Evolutionary conservation across 2,797 vertebrate genomes (phyloP).

Genomic region (Lacerta bilineata): DNA sequence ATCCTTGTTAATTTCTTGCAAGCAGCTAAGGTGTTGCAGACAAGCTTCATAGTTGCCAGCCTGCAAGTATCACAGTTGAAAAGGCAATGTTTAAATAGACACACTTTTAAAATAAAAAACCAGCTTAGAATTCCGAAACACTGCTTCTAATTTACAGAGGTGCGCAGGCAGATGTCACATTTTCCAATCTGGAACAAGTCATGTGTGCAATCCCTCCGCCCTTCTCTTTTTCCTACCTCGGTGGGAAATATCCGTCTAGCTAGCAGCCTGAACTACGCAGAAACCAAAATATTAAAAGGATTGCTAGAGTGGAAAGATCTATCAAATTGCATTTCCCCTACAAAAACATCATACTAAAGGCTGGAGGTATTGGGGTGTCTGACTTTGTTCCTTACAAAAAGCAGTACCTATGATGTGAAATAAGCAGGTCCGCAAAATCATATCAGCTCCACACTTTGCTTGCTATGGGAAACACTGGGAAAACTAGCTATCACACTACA

Average conservation of each 20-base stretch:
- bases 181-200: not conserved
- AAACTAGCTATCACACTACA: not conserved
- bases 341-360: not conserved
- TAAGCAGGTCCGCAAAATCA: not conserved
- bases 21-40: slow-evolving; percentile 88
- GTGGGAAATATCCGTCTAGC: not conserved
- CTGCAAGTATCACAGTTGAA: slow-evolving; percentile 78
- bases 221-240: too few species aligned
- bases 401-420: not conserved
- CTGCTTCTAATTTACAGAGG: not conserved
- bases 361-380: not conserved
- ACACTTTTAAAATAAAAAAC: slow-evolving; percentile 10
- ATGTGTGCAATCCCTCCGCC: not conserved
- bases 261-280: not conserved
- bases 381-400: not conserved
- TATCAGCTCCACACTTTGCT: not conserved
- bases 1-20: slow-evolving; percentile 96
- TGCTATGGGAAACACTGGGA: not conserved
- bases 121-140: slow-evolving; percentile 7
- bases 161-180: not conserved
- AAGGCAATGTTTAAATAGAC: slow-evolving; percentile 30
- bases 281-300: not conserved
- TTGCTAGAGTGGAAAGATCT: not conserved
- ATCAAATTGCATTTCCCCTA: not conserved
- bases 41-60: slow-evolving; percentile 91